A percentile compares a stretch with the other conserved stretches of the same genome.
Evolutionary conservation across 2,113 vertebrate species (phyloP).

Genomic region (Hystrix cristata): DNA sequence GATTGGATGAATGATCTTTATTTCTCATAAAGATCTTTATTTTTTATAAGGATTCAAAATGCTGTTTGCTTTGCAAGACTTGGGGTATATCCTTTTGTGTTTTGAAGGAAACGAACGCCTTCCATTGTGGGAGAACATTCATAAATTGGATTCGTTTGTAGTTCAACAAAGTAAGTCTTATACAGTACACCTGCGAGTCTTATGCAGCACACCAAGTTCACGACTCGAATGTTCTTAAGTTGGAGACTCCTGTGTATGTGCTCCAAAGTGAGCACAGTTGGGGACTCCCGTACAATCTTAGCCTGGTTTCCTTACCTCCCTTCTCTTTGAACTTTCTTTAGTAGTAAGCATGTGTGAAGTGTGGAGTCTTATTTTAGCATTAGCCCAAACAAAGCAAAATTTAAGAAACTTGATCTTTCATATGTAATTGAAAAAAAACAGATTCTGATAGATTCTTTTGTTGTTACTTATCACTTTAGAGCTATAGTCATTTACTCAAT

Average conservation of each 20-base stretch:
- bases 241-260: not conserved
- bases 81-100: constrained; percentile 8
- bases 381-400: constrained; percentile 57
- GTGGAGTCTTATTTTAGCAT: constrained; percentile 30
- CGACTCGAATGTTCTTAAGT: not conserved
- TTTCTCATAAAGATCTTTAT: constrained; percentile 51
- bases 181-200: not conserved
- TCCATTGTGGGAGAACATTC: not conserved
- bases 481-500: constrained; percentile 22
- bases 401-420: constrained; percentile 34
- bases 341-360: constrained; percentile 44
- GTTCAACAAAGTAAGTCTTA: not conserved
- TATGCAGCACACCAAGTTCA: not conserved
- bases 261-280: too few species aligned
- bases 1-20: constrained; percentile 29
- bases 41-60: constrained; percentile 42
- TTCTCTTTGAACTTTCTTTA: constrained; percentile 6
- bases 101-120: constrained; percentile 2
- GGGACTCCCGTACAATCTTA: not conserved
- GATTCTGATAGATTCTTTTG: constrained; percentile 41
- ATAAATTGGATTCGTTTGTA: not conserved
- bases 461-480: constrained; percentile 42
- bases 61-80: constrained; percentile 2
- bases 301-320: constrained; percentile 13
- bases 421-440: constrained; percentile 37